Evolutionary conservation across 2,888 invertebrate genomes (phyloP).

Genomic region (Byasa hedistus): DNA sequence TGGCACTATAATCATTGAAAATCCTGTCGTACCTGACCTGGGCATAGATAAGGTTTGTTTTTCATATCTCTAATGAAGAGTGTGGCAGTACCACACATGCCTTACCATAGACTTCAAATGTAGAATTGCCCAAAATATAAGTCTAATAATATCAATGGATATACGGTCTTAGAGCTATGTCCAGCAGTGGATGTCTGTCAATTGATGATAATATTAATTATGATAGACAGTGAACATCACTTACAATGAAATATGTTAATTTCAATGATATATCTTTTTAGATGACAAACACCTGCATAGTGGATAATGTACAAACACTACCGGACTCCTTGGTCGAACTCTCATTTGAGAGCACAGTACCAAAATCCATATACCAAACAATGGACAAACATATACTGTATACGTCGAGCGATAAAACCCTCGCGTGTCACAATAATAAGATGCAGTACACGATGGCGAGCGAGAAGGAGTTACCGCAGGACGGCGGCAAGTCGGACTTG

Average conservation of each 20-base stretch:
- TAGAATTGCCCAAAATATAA: no score
- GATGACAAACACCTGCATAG: slow-evolving; percentile 72
- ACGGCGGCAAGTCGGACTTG: slow-evolving; percentile 54
- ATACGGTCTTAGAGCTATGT: no score
- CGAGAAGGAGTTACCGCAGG: slow-evolving; percentile 51
- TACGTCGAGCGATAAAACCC: slow-evolving; percentile 60
- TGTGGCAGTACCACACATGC: no score
- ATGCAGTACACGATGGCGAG: slow-evolving; percentile 64
- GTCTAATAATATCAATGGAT: no score
- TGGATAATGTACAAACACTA: slow-evolving; percentile 65
- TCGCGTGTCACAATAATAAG: slow-evolving; percentile 57
- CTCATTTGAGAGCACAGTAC: slow-evolving; percentile 67
- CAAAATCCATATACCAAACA: slow-evolving; percentile 69
- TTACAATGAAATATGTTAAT: not conserved
- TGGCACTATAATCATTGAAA: slow-evolving; percentile 63
- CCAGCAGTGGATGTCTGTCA: no score
- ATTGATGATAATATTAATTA: no score
- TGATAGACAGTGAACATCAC: no score
- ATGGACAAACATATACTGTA: slow-evolving; percentile 69
- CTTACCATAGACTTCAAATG: no score
- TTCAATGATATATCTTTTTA: slow-evolving; percentile 39
- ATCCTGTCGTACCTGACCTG: slow-evolving; percentile 66
- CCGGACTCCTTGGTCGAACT: slow-evolving; percentile 75
- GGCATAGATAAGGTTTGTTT: slow-evolving; percentile 65
- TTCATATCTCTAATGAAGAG: no score